A percentile compares a stretch with the other conserved stretches of the same genome.
Conservation (phyloP, 2,797 vertebrate genomes). For the Labroides dimidiatus region DNA sequence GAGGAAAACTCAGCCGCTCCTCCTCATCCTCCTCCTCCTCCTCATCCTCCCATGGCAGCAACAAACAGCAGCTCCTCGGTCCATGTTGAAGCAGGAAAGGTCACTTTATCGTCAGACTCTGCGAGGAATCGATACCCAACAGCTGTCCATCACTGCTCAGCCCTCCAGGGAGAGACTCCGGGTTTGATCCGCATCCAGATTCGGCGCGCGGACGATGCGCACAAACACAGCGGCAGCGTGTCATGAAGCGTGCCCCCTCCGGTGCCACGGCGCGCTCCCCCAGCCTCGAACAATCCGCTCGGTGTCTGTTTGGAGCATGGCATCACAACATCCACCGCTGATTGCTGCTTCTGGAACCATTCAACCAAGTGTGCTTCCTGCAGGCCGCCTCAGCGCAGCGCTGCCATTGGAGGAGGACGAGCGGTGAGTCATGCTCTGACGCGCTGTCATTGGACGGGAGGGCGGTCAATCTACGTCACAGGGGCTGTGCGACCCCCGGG, state of each 20-base stretch:
- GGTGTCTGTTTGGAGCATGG: constrained; percentile 48
- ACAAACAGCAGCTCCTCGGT: constrained; percentile 28
- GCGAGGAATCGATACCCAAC: constrained; percentile 50
- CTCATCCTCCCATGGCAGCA: constrained; percentile 25
- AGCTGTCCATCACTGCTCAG: constrained; percentile 62
- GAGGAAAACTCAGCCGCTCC: constrained; percentile 52
- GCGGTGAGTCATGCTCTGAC: constrained; percentile 56
- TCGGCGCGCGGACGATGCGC: constrained; percentile 23
- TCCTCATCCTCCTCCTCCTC: constrained; percentile 34
- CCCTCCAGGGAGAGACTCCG: constrained; percentile 40
- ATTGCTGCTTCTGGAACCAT: constrained; percentile 75
- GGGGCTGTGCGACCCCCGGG: constrained; percentile 27
- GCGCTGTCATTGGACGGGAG: constrained; percentile 71
- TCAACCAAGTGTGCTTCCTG: constrained; percentile 85
- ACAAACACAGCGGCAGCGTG: constrained; percentile 10
- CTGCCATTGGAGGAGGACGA: constrained; percentile 66
- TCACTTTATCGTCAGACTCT: constrained; percentile 24
- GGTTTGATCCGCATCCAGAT: constrained; percentile 19
- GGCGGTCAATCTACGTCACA: constrained; percentile 51
- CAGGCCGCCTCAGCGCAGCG: constrained; percentile 59
- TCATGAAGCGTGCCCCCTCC: background rate
- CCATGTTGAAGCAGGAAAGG: constrained; percentile 10
- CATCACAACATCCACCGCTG: constrained; percentile 70
- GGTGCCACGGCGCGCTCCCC: constrained; percentile 17
- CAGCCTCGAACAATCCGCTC: constrained; percentile 26